phyloP scores from a whole-genome alignment of 2,797 vertebrate species.

The Enteromius trimaculatus region DNA sequence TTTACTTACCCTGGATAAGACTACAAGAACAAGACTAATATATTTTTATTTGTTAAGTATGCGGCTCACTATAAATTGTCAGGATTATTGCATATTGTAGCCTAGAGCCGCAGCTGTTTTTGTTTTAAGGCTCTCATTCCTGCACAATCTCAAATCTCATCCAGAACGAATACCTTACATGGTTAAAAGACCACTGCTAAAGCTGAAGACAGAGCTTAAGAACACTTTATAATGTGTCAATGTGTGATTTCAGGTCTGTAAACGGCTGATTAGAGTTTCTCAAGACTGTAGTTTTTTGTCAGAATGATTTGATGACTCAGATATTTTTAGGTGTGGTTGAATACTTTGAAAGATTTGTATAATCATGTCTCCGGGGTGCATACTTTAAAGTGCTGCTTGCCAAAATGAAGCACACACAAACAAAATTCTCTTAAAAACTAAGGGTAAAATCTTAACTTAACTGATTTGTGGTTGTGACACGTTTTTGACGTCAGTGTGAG shows the following conservation, averaged over 20 bases:
- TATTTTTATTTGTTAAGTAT: constrained; percentile 31
- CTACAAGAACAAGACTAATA: constrained; percentile 21
- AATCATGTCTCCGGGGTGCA: background rate
- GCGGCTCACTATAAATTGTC: background rate
- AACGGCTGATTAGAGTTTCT: background rate
- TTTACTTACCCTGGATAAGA: constrained; percentile 36
- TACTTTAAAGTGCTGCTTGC: background rate
- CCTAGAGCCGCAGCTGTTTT: constrained; percentile 23
- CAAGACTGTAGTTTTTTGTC: background rate
- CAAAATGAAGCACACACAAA: background rate
- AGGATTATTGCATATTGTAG: background rate
- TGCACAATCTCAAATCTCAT: constrained; percentile 45
- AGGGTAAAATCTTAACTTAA: background rate
- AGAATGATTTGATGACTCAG: background rate
- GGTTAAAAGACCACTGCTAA: constrained; percentile 54
- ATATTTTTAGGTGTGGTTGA: constrained; percentile 17
- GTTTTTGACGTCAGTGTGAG: background rate
- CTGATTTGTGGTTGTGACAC: background rate
- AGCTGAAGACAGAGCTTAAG: background rate
- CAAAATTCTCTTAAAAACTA: background rate
- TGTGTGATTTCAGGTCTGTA: background rate
- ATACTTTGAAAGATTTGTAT: background rate
- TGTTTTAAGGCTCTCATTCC: constrained; percentile 67
- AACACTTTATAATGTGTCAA: constrained; percentile 4
- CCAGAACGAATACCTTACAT: constrained; percentile 69